Conservation (phyloP, 2,888 invertebrate species). For the Achlya flavicornis region DNA sequence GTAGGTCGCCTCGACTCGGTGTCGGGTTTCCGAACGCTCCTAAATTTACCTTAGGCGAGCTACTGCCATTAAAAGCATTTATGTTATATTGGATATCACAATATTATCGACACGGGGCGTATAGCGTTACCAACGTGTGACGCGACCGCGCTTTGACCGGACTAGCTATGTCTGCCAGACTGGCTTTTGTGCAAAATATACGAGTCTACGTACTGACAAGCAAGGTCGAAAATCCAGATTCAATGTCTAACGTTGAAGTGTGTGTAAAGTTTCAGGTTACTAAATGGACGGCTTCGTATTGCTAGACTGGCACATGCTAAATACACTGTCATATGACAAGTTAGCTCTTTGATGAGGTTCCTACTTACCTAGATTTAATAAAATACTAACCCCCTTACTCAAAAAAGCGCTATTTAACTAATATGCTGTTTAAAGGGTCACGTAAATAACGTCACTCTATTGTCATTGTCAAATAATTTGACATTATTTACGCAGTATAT, state of each 20-base stretch:
- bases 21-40: slow-evolving; percentile 74
- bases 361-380: neutral
- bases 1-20: slow-evolving; percentile 60
- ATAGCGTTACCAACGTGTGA: slow-evolving; percentile 48
- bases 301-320: neutral
- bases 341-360: neutral
- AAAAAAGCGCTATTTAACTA: too few relatives aligned
- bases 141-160: slow-evolving; percentile 21
- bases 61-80: slow-evolving; percentile 82
- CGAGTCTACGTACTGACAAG: slow-evolving; percentile 20
- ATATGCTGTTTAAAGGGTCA: too few relatives aligned
- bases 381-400: too few relatives aligned
- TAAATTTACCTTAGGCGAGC: slow-evolving; percentile 80
- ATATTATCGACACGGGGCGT: slow-evolving; percentile 58
- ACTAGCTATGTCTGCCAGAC: neutral
- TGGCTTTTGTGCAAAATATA: slow-evolving; percentile 6
- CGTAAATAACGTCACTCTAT: too few relatives aligned
- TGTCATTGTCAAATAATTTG: too few relatives aligned
- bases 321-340: neutral
- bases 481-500: too few relatives aligned
- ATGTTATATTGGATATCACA: slow-evolving; percentile 77
- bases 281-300: neutral
- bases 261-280: slow-evolving; percentile 6
- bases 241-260: slow-evolving; percentile 11
- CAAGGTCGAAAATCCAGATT: slow-evolving; percentile 29